Percentiles rank a stretch among this genome's conserved stretches.
Evolutionary conservation across 2,797 vertebrate genomes (phyloP).

Genomic region (Notamacropus eugenii): DNA sequence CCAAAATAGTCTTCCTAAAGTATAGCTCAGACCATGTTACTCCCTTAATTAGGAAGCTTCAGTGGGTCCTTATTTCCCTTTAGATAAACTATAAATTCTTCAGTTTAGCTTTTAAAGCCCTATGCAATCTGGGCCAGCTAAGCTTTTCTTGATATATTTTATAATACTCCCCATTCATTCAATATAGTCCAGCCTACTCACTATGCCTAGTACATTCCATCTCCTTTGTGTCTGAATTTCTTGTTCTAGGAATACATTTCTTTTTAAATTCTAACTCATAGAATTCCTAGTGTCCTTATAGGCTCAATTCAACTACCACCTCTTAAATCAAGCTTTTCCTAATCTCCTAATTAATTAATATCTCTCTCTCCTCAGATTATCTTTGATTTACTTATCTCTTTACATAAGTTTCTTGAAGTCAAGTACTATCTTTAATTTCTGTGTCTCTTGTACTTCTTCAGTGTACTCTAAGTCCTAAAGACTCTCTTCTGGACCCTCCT

Average conservation of each 20-base stretch:
- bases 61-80: neutral
- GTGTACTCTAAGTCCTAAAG: too few species aligned
- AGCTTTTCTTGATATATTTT: neutral
- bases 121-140: neutral
- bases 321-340: neutral
- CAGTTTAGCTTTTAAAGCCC: neutral
- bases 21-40: neutral
- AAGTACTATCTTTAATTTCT: neutral
- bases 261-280: neutral
- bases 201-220: neutral
- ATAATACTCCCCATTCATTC: neutral
- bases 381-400: neutral
- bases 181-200: neutral
- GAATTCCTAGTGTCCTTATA: neutral
- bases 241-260: neutral
- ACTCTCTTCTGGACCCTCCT: too few species aligned
- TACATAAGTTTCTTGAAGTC: neutral
- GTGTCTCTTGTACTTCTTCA: neutral
- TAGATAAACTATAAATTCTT: neutral
- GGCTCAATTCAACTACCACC: neutral
- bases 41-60: neutral
- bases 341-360: neutral
- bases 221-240: neutral
- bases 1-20: neutral
- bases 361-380: neutral